Conservation (phyloP, 2,888 invertebrate genomes). For the Merodon equestris region DNA sequence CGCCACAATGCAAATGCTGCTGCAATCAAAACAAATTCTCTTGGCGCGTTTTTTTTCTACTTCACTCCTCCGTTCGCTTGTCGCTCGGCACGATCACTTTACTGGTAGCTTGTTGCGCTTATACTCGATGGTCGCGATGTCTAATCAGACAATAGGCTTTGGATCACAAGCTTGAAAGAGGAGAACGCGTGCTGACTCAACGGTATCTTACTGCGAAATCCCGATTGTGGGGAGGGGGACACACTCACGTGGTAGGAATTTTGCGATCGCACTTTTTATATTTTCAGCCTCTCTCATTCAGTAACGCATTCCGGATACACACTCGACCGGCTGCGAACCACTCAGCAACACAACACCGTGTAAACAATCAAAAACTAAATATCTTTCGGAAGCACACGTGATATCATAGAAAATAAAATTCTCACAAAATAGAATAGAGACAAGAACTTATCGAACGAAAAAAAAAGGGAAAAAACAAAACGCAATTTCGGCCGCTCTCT, state of each 20-base stretch:
- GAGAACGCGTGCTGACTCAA: neutral
- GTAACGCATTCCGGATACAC: slow-evolving; percentile 44
- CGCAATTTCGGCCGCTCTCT: neutral
- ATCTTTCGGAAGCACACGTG: too few species aligned
- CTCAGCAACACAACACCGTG: neutral
- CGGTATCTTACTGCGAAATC: neutral
- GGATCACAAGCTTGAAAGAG: too few species aligned
- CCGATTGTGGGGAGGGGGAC: neutral
- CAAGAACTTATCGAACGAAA: neutral
- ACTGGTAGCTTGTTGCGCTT: too few species aligned
- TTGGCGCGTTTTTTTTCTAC: slow-evolving; percentile 54
- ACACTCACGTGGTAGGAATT: slow-evolving; percentile 54
- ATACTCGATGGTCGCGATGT: too few species aligned
- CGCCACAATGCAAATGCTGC: neutral
- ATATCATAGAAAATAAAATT: too few species aligned
- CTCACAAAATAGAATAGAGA: too few species aligned
- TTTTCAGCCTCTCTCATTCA: slow-evolving; percentile 1
- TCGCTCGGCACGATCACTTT: too few species aligned
- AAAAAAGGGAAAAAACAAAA: slow-evolving; percentile 16
- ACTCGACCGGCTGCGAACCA: slow-evolving; percentile 2
- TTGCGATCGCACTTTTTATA: neutral
- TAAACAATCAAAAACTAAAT: neutral
- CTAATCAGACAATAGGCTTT: too few species aligned
- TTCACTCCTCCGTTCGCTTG: neutral
- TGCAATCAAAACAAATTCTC: slow-evolving; percentile 43